phyloP scores from a whole-genome alignment of 1,140 invertebrate species.

The Papilio dardanus region DNA sequence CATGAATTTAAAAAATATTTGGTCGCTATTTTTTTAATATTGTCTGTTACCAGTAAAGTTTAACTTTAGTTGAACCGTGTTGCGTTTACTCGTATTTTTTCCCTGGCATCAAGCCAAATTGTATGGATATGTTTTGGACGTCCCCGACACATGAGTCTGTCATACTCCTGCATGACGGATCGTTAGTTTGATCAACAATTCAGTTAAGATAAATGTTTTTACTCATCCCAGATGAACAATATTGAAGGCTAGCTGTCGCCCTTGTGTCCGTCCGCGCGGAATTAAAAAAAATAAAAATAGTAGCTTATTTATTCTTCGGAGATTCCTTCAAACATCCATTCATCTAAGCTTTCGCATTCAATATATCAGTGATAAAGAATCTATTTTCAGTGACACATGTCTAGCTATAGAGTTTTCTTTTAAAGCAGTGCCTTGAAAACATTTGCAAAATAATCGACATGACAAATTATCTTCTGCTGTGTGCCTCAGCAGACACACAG shows the following conservation, averaged over 20 bases:
- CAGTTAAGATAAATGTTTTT: conserved; percentile 20
- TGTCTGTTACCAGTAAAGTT: background rate
- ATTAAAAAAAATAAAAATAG: too few species aligned
- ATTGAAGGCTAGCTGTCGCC: background rate
- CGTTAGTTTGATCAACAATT: conserved; percentile 39
- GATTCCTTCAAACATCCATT: too few species aligned
- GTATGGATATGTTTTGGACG: conserved; percentile 55
- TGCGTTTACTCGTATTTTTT: conserved; percentile 52
- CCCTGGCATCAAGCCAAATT: conserved; percentile 62
- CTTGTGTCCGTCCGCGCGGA: too few species aligned
- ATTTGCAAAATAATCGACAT: too few species aligned
- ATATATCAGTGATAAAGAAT: too few species aligned
- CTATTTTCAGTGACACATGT: too few species aligned
- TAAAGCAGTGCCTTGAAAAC: too few species aligned
- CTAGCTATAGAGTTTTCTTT: too few species aligned
- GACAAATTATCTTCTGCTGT: too few species aligned
- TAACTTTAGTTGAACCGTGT: conserved; percentile 50
- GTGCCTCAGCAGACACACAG: too few species aligned
- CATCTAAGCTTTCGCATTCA: too few species aligned
- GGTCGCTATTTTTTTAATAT: background rate
- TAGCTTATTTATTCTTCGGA: too few species aligned
- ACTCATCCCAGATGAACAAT: background rate
- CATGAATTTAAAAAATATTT: background rate
- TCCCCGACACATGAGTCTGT: conserved; percentile 50
- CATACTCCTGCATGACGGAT: conserved; percentile 53